A percentile compares a stretch with the other conserved stretches of the same genome.
These are phyloP conservation scores for Ceriagrion tenellum DNA, from an alignment of 2,888 invertebrate genomes.

Conservation along the genomic window DNA sequence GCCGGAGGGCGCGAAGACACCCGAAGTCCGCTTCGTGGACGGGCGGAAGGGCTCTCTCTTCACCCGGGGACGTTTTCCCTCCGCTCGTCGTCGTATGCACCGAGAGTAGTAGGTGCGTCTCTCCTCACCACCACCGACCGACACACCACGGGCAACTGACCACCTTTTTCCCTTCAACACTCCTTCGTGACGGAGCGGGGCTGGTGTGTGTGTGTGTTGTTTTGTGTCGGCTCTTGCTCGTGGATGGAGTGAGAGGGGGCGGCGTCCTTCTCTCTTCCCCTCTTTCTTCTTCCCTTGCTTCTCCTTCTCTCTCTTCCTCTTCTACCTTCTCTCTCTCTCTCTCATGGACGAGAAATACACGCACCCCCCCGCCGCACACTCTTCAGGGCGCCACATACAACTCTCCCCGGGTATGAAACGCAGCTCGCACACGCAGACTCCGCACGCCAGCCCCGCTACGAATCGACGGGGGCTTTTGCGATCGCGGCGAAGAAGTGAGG, in stretches of 20 bases:
- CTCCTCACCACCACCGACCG: not conserved
- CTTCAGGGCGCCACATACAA: not conserved
- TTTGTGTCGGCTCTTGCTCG: not conserved
- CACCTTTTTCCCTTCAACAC: not conserved
- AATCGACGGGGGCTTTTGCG: not conserved
- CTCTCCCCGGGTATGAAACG: conserved; percentile 42
- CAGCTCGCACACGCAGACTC: conserved; percentile 37
- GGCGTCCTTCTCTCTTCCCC: not conserved
- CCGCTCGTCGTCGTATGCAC: not conserved
- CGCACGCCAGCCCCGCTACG: conserved; percentile 7
- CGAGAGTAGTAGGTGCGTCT: not conserved
- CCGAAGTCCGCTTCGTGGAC: not conserved
- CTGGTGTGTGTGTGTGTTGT: not conserved
- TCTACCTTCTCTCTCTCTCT: not conserved
- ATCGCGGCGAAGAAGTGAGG: not conserved
- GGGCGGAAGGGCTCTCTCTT: not conserved
- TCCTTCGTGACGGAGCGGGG: not conserved
- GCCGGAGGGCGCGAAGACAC: not conserved
- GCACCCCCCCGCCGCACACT: not conserved
- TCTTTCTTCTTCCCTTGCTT: not conserved
- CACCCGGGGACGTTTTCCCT: not conserved
- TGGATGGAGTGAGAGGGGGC: not conserved
- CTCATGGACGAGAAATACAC: not conserved
- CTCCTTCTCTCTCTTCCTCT: not conserved
- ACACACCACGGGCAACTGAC: conserved; percentile 32